Evolutionary conservation across 2,888 invertebrate genomes (phyloP), one percentile per base, ranked within the genome.

Genomic region (Uropetala carovei): DNA sequence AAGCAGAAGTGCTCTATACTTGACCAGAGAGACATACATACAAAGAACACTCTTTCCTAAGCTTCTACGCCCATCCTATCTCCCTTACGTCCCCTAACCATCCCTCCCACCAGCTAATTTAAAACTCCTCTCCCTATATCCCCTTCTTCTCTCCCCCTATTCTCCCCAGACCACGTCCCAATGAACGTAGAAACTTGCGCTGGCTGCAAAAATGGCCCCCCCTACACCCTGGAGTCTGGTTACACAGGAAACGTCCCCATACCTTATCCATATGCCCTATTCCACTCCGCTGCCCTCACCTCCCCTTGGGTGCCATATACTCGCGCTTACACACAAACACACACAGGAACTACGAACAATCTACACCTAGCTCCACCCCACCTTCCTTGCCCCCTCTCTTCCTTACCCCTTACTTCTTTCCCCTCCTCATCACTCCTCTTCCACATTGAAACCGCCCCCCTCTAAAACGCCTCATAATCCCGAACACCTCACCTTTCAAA

Each of bases 151-250:
- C 75, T 75, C 11, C 11, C 22, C 13, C 22, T n/a, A 22, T 75
- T 75, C 22, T 75, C 27, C 75, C 13, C 27, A 14, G 22, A 27
- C 22, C 3, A 5, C 0, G 75, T 2, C n/a, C 27, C 75, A 27
- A 75, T 22, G 27, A 75, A 22, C 75, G 2, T 27, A 75, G 75
- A 27, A 3, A 13, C 22, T 75, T 75, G 75, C 27, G 27, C 13
- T 27, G 75, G 75, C 75, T 75, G 27, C 75, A 75, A 75, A 75
- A 75, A 75, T 75, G 22, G 22, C 75, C 27, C 75, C 22, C 11
- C 75, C 75, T 27, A 75, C 75, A 75, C 75, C 75, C 75, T 75
- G 27, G 75, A 75, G 22, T 75, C 27, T 75, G 75, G 75, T 75
- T 75, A 22, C 22, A 8, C 75, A 27, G 75, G 27, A 75, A 75